Evolutionary conservation across 2,888 invertebrate species (phyloP).

Genomic region (Morpho helenor): DNA sequence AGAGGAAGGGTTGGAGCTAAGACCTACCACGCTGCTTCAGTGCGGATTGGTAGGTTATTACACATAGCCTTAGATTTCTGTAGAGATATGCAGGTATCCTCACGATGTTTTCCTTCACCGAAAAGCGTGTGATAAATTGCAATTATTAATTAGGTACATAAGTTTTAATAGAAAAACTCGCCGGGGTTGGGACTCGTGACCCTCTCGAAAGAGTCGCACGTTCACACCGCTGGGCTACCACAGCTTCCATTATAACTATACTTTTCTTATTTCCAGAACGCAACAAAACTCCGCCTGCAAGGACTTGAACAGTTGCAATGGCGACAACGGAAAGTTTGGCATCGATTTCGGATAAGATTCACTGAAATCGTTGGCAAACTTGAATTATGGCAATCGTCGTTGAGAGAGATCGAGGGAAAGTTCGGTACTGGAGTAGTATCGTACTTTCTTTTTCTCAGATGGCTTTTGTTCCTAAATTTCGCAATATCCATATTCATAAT

Average conservation of each 20-base stretch:
- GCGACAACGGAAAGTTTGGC: slow-evolving; percentile 87
- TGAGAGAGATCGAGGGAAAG: slow-evolving; percentile 89
- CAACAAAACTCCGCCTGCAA: slow-evolving; percentile 89
- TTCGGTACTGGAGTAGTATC: slow-evolving; percentile 90
- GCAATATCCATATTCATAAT: slow-evolving; percentile 83
- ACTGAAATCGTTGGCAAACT: slow-evolving; percentile 83
- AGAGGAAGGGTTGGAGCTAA: no score
- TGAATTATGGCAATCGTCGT: slow-evolving; percentile 86
- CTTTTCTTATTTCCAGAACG: slow-evolving; percentile 77
- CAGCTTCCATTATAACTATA: background rate
- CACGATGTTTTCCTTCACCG: no score
- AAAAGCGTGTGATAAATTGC: no score
- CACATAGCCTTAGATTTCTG: no score
- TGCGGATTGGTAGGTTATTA: no score
- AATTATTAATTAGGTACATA: no score
- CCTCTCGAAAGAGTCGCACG: no score
- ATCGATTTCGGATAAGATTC: slow-evolving; percentile 80
- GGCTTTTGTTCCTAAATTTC: slow-evolving; percentile 89
- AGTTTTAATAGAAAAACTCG: no score
- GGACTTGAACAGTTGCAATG: slow-evolving; percentile 90
- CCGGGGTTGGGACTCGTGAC: no score
- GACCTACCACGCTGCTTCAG: no score
- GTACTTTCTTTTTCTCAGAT: slow-evolving; percentile 91
- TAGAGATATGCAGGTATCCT: no score
- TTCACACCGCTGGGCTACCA: no score